Evolutionary conservation across 1,140 invertebrate species (phyloP).

Genomic region (Adelges cooleyi): DNA sequence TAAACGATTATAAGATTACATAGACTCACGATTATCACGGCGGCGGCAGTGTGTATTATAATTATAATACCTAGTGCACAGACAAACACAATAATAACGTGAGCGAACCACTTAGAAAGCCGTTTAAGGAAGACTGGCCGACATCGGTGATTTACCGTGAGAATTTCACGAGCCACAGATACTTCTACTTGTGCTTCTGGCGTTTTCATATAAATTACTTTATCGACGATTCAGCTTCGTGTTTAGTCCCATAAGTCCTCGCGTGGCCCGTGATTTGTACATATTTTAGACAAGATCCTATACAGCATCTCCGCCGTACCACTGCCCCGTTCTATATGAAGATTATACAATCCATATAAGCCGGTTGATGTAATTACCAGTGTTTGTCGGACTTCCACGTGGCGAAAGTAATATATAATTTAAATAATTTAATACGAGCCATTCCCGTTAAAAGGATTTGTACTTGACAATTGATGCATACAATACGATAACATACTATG

Average conservation of each 20-base stretch:
- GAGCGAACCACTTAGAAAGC: constrained; percentile 21
- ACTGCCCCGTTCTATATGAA: too few relatives aligned
- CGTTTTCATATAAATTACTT: constrained; percentile 26
- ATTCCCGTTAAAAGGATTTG: too few relatives aligned
- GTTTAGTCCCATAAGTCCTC: neutral
- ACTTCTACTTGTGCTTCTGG: constrained; percentile 16
- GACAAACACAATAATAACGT: neutral
- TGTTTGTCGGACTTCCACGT: too few relatives aligned
- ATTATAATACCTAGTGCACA: neutral
- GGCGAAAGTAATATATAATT: too few relatives aligned
- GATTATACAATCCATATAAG: too few relatives aligned
- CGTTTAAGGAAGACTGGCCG: neutral
- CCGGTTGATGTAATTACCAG: too few relatives aligned
- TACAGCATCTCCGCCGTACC: too few relatives aligned
- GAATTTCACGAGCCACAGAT: constrained; percentile 17
- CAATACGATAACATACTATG: too few relatives aligned
- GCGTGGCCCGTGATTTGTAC: constrained; percentile 8
- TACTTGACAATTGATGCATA: too few relatives aligned
- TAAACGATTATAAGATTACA: too few relatives aligned
- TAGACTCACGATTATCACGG: neutral
- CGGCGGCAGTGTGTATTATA: neutral
- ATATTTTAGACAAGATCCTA: neutral
- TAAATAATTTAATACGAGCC: too few relatives aligned
- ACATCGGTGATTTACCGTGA: constrained; percentile 22
- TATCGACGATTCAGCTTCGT: neutral